These are phyloP conservation scores for Danaus chrysippus DNA, from an alignment of 2,888 invertebrate species.

Conservation along the genomic window DNA sequence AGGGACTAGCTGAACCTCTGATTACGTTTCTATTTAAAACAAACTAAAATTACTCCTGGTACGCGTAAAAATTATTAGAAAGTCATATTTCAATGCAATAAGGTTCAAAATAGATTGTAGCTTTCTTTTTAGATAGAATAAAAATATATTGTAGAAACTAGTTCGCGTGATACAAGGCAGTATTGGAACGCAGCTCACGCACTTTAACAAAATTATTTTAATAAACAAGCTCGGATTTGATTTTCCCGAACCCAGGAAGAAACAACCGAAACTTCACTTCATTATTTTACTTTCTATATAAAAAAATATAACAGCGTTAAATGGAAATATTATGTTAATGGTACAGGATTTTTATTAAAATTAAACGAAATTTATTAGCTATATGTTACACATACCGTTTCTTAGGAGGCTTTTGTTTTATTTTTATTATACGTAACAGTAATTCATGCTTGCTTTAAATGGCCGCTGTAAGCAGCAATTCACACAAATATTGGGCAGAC, in stretches of 20 bases:
- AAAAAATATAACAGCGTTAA: constrained; percentile 20
- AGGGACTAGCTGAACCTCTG: constrained; percentile 62
- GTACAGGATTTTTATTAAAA: constrained; percentile 14
- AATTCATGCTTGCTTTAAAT: background rate
- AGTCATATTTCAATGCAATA: constrained; percentile 28
- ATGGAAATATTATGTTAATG: constrained; percentile 24
- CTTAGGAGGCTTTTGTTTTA: background rate
- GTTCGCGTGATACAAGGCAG: constrained; percentile 62
- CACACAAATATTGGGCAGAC: constrained; percentile 27
- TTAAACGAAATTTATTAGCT: constrained; percentile 9
- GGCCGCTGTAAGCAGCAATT: constrained; percentile 16
- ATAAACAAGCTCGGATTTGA: constrained; percentile 73
- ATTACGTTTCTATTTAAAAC: constrained; percentile 54
- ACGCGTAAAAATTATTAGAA: constrained; percentile 4
- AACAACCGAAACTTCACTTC: constrained; percentile 30
- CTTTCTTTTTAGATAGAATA: constrained; percentile 14
- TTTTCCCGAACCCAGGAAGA: constrained; percentile 35
- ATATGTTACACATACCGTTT: background rate
- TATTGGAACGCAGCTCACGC: constrained; percentile 68
- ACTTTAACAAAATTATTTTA: constrained; percentile 74
- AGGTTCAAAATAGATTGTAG: constrained; percentile 34
- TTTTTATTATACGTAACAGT: constrained; percentile 8
- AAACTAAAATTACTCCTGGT: constrained; percentile 29
- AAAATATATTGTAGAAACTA: constrained; percentile 25
- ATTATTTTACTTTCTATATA: constrained; percentile 20